phyloP scores from a whole-genome alignment of 2,888 invertebrate species.

The Oscheius myriophilus region DNA sequence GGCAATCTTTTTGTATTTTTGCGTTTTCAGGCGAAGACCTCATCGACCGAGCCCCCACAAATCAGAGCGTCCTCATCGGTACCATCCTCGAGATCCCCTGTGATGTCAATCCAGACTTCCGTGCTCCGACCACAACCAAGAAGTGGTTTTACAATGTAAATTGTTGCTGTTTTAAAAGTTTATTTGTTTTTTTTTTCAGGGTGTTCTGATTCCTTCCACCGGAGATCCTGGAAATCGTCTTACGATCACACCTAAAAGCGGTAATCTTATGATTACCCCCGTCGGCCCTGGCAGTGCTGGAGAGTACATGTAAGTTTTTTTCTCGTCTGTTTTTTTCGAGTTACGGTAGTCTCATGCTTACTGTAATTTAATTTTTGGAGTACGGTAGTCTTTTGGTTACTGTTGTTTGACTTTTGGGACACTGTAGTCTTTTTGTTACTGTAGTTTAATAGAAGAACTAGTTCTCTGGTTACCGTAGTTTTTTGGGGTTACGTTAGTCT shows the following conservation, averaged over 20 bases:
- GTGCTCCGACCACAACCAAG: constrained; percentile 40
- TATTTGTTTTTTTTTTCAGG: constrained; percentile 29
- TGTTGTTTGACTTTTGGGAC: too few relatives aligned
- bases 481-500: too few relatives aligned
- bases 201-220: constrained; percentile 34
- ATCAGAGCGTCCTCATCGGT: constrained; percentile 84
- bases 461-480: too few relatives aligned
- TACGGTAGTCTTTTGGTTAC: too few relatives aligned
- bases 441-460: too few relatives aligned
- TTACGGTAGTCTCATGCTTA: too few relatives aligned
- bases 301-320: constrained; percentile 82
- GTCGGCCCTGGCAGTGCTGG: constrained; percentile 83
- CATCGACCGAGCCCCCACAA: constrained; percentile 78
- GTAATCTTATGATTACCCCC: constrained; percentile 61
- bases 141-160: constrained; percentile 61
- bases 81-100: constrained; percentile 92
- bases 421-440: too few relatives aligned
- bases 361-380: too few relatives aligned
- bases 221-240: constrained; percentile 52
- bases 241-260: constrained; percentile 41
- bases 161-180: background rate
- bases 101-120: constrained; percentile 88
- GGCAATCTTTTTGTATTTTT: constrained; percentile 91
- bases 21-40: too few relatives aligned
- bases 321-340: background rate